phyloP scores from a whole-genome alignment of 2,113 vertebrate species.

The Lamprologus callipterus region DNA sequence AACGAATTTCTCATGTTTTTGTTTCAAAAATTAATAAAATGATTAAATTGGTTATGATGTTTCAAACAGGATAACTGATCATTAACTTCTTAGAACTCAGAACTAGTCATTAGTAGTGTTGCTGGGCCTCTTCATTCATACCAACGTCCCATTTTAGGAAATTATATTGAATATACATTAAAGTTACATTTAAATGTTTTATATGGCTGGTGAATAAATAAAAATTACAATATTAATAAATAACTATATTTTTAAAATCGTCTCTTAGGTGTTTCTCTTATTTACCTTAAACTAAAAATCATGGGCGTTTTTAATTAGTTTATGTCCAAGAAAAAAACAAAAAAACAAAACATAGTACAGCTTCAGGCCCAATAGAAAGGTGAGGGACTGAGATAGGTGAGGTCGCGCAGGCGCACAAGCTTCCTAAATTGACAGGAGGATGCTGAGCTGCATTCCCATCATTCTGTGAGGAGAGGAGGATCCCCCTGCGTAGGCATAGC shows the following conservation, averaged over 20 bases:
- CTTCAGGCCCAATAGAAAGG: constrained; percentile 11
- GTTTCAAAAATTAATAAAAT: background rate
- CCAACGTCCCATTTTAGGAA: background rate
- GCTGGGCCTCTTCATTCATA: background rate
- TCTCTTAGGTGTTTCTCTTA: background rate
- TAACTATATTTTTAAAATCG: background rate
- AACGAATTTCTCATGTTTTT: background rate
- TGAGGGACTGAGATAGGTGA: constrained; percentile 59
- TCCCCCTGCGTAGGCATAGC: constrained; percentile 49
- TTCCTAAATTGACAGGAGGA: constrained; percentile 57
- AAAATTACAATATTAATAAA: background rate
- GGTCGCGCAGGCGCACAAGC: constrained; percentile 71
- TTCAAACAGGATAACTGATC: background rate
- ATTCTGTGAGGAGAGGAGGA: constrained; percentile 63
- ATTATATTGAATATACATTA: background rate
- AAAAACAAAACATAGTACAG: background rate
- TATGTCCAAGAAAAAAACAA: background rate
- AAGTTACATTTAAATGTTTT: background rate
- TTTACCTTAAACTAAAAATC: background rate
- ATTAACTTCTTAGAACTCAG: background rate
- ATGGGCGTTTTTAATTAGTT: background rate
- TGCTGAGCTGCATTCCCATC: constrained; percentile 72
- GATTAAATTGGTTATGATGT: background rate
- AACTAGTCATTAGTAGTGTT: background rate
- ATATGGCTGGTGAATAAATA: background rate